A percentile compares a stretch with the other conserved stretches of the same genome.
phyloP scores from a whole-genome alignment of 1,140 invertebrate genomes.

The Parasteatoda tepidariorum region DNA sequence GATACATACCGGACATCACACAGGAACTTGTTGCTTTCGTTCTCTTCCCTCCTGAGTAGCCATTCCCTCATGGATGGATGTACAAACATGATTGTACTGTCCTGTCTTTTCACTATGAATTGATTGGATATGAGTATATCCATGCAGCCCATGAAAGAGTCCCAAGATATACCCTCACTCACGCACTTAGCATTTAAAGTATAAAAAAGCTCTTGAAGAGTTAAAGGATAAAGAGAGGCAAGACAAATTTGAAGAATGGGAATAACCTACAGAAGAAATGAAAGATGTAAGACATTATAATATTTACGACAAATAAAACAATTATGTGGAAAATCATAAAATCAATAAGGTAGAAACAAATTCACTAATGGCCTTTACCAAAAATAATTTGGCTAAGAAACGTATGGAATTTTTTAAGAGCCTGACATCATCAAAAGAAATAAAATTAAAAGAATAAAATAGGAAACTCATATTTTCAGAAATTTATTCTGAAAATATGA shows the following conservation, averaged over 20 bases:
- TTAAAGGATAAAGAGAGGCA: conserved; percentile 90
- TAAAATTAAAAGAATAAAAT: too few relatives aligned
- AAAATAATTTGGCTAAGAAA: too few relatives aligned
- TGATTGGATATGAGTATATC: conserved; percentile 77
- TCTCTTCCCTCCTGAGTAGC: conserved; percentile 90
- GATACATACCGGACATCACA: conserved; percentile 74
- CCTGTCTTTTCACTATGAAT: conserved; percentile 87
- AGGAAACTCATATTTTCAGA: too few relatives aligned
- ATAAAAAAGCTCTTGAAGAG: conserved; percentile 90
- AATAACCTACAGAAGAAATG: conserved; percentile 63
- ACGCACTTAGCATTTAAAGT: conserved; percentile 88
- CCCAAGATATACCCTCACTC: conserved; percentile 82
- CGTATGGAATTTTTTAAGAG: too few relatives aligned
- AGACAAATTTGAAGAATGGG: conserved; percentile 88
- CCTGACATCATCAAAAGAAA: too few relatives aligned
- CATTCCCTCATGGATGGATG: conserved; percentile 97
- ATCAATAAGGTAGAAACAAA: too few relatives aligned
- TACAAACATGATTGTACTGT: conserved; percentile 96
- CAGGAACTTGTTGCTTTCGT: conserved; percentile 88
- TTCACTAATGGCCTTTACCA: too few relatives aligned
- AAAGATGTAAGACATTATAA: neutral
- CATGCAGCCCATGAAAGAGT: conserved; percentile 87
- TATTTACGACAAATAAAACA: neutral
- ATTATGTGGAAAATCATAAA: too few relatives aligned
- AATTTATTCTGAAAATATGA: too few relatives aligned